These are phyloP conservation scores for Ornithorhynchus anatinus DNA, from an alignment of 2,113 vertebrate genomes.

Conservation along the genomic window DNA sequence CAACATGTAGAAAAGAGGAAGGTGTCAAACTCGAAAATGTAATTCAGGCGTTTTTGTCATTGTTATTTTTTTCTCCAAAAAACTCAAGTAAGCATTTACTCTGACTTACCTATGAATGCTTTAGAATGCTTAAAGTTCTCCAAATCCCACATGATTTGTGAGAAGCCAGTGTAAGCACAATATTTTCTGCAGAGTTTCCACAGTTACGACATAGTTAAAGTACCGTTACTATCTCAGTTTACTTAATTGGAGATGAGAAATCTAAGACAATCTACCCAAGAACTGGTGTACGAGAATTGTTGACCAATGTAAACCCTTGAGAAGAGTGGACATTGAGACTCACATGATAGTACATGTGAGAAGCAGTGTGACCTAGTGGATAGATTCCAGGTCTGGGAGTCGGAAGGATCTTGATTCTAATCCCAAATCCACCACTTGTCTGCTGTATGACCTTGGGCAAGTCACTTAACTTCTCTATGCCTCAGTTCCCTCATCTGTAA, in stretches of 20 bases:
- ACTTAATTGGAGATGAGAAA: conserved; percentile 70
- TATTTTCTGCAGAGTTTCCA: conserved; percentile 74
- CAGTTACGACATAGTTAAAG: conserved; percentile 74
- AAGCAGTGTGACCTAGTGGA: too few relatives aligned
- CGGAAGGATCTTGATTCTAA: too few relatives aligned
- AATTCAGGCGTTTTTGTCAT: conserved; percentile 48
- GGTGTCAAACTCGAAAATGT: conserved; percentile 62
- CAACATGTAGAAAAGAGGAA: conserved; percentile 59
- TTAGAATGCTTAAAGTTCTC: conserved; percentile 68
- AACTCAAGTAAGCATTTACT: conserved; percentile 70
- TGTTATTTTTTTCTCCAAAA: conserved; percentile 60
- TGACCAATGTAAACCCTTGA: too few relatives aligned
- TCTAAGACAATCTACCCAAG: conserved; percentile 60
- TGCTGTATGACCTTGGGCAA: too few relatives aligned
- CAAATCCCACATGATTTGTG: conserved; percentile 74
- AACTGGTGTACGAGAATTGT: conserved; percentile 51
- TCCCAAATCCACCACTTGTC: too few relatives aligned
- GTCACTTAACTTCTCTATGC: too few relatives aligned
- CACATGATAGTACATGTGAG: too few relatives aligned
- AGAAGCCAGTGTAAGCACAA: conserved; percentile 72
- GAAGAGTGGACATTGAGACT: too few relatives aligned
- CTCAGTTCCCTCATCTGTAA: too few relatives aligned
- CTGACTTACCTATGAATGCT: conserved; percentile 57
- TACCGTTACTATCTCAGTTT: conserved; percentile 71
- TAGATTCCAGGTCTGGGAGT: too few relatives aligned